Evolutionary conservation across 2,113 vertebrate species (phyloP).

Genomic region (Rhea americana): DNA sequence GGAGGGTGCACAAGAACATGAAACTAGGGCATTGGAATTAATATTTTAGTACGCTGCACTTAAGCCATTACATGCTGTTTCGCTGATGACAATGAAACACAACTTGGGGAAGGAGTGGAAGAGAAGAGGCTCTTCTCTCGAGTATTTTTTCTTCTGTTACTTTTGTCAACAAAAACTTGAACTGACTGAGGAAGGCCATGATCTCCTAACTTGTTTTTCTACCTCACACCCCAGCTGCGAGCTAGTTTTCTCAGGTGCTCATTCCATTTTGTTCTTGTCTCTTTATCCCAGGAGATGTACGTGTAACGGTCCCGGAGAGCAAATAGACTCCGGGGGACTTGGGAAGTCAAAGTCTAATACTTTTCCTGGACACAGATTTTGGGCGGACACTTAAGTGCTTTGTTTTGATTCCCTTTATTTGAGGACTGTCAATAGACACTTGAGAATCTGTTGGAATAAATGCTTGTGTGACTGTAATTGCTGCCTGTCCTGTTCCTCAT

Average conservation of each 20-base stretch:
- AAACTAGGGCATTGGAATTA: slow-evolving; percentile 61
- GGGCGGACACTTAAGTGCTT: background rate
- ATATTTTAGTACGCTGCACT: slow-evolving; percentile 73
- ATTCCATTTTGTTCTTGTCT: background rate
- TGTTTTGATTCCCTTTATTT: background rate
- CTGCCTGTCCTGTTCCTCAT: background rate
- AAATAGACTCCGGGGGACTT: background rate
- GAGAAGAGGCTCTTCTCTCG: background rate
- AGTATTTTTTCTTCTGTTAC: background rate
- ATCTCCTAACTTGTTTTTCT: background rate
- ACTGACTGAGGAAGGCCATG: background rate
- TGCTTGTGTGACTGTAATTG: background rate
- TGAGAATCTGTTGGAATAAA: background rate
- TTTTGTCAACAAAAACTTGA: background rate
- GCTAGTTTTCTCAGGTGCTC: background rate
- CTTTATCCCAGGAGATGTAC: background rate
- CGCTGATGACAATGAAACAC: background rate
- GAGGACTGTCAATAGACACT: background rate
- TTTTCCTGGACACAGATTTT: background rate
- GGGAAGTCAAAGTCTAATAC: background rate
- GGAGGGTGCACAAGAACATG: slow-evolving; percentile 27
- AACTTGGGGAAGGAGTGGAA: background rate
- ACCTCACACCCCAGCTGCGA: background rate
- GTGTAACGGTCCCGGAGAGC: background rate
- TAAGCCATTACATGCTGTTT: background rate